Base-by-base conservation (phyloP, 1,140 invertebrate species). In the Helicoverpa zea region DNA sequence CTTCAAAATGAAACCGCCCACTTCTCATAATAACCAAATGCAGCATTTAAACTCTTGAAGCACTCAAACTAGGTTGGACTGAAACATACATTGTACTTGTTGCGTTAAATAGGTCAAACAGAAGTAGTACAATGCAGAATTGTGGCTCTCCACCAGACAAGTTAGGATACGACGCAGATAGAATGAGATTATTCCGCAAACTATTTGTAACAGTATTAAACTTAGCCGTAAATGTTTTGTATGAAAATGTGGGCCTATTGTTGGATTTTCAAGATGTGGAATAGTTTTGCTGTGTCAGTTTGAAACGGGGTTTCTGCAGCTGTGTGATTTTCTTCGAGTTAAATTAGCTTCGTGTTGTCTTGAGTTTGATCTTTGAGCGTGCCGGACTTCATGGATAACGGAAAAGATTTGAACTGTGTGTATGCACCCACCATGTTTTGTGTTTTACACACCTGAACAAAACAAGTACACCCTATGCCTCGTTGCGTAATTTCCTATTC, bases 21-120 rank as follows among this genome's bases (percentile, higher is more conserved):
- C 18, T 54, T 10, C 68, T 72, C 68, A 14, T 72, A 52, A 54
- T 72, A 64, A 66, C 49, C 64, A 77, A 66, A 77, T 54, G 61
- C 61, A 30, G 61, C 61, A 29, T 64, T 77, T 66, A 66, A 77
- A 51, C 49, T 64, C 51, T 66, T 66, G 51, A 56, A 58, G 23
- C 59, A 72, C 43, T 77, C 49, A 54, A 77, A 77, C 75, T 77
- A 43, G 75, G 59, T 77, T 77, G 59, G 59, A 77, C 64, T 23
- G 52, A 29, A 13, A 9, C 68, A 77, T 47, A 63, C 75, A 77
- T 51, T 52, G 49, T 54, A 30, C 61, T 77, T 29, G 47, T 56
- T 18, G 59, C 23, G 54, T 30, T 18, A 77, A 54, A 77, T 77
- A 54, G 75, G 75, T 66, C 75, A 77, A 54, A 66, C 47, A 12